Evolutionary conservation across 1,140 invertebrate genomes (phyloP).

Genomic region (Arion vulgaris): DNA sequence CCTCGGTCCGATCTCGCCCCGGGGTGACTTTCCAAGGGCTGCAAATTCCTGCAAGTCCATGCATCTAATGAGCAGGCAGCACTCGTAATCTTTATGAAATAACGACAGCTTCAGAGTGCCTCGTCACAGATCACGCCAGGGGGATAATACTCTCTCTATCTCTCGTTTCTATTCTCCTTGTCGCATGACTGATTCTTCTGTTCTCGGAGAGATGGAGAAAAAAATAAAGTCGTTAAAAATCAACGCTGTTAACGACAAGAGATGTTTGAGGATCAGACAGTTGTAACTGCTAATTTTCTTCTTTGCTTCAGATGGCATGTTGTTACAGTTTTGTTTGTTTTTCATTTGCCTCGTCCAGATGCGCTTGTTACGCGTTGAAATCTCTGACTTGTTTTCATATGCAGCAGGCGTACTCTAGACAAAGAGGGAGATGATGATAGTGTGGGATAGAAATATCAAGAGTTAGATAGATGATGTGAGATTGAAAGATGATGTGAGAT

Average conservation of each 20-base stretch:
- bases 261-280: background rate
- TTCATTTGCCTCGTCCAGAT: background rate
- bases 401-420: background rate
- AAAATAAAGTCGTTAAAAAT: slow-evolving; percentile 16
- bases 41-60: slow-evolving; percentile 16
- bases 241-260: background rate
- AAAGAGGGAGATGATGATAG: too few relatives aligned
- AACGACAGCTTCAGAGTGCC: background rate
- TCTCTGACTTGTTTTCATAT: background rate
- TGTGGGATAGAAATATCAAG: too few relatives aligned
- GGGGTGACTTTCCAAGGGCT: slow-evolving; percentile 10
- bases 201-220: background rate
- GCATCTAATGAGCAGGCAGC: slow-evolving; percentile 13
- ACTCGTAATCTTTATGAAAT: slow-evolving; percentile 12
- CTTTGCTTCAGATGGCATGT: background rate
- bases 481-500: too few relatives aligned
- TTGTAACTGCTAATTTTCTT: background rate
- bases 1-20: slow-evolving; percentile 8
- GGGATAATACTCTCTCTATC: slow-evolving; percentile 1
- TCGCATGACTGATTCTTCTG: slow-evolving; percentile 16
- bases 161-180: background rate
- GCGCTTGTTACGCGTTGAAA: background rate
- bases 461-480: too few relatives aligned
- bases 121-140: slow-evolving; percentile 18
- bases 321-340: background rate